Base-by-base conservation (phyloP, 1,140 invertebrate species). In the Octopus bimaculoides region DNA sequence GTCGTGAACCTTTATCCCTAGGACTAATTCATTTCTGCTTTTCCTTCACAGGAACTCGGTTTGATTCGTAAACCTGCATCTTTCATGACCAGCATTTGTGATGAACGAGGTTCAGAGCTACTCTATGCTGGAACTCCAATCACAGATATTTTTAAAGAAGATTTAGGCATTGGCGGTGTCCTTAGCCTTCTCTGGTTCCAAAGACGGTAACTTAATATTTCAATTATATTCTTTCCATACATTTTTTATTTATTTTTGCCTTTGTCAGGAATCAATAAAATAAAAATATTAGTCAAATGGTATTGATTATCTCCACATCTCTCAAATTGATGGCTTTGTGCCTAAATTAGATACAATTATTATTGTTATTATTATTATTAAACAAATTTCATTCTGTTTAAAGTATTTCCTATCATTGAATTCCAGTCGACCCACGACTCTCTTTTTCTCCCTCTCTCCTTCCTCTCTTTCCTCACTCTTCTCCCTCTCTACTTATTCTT, bases 61-160 rank as follows among this genome's bases (percentile, higher is more conserved):
- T 90, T 99, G 0, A 99, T 99, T 86, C 93, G 98, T 69, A 99
- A 99, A 89, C 98, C 98, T 56, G 98, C 98, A 0, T 98, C 97
- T 0, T 99, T 99, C 90, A 99, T 99, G 95, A 99, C 98, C 17
- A 97, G 95, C 41, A 99, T 99, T 87, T 99, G 98, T 90, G 98
- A 99, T 91, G 98, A 99, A 91, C 92, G 98, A 85, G 98, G 98
- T 7, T 97, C 99, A 87, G 98, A 99, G 91, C 91, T 99, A 26
- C 92, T 97, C 41, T 99, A 99, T 91, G 97, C 98, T 80, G 98
- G 98, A 17, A 98, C 99, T 92, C 98, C 98, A 52, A 99, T 99
- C 85, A 98, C 96, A 75, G 96, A 98, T 85, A 96, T 95, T 26
- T 91, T 93, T 75, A 92, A 92, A 81, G 92, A 93, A 88, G 93